Evolutionary conservation across 2,797 vertebrate genomes (phyloP).

Genomic region (Limosa lapponica): DNA sequence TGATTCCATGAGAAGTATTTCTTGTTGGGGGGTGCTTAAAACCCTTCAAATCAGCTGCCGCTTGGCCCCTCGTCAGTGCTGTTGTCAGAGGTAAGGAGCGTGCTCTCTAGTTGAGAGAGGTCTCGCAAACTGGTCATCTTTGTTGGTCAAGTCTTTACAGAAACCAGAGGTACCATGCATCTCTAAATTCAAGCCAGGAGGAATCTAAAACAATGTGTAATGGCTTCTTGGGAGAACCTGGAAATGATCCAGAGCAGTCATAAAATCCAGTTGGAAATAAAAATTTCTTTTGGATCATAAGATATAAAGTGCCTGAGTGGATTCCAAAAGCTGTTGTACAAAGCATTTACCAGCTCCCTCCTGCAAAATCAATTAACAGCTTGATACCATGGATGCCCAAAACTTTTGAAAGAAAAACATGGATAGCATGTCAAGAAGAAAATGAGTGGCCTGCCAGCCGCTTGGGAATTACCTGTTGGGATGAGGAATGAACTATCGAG

Average conservation of each 20-base stretch:
- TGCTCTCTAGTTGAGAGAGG: neutral
- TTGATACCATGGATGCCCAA: neutral
- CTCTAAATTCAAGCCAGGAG: neutral
- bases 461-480: neutral
- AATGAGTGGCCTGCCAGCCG: neutral
- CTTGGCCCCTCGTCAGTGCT: rapidly evolving
- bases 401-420: neutral
- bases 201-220: neutral
- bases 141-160: neutral
- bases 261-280: slow-evolving; percentile 18
- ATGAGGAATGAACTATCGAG: neutral
- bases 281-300: neutral
- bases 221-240: neutral
- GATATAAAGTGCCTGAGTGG: neutral
- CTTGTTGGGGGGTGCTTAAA: neutral
- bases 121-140: neutral
- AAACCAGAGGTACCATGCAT: neutral
- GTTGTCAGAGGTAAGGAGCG: neutral
- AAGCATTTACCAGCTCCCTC: neutral
- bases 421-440: neutral
- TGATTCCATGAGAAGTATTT: neutral
- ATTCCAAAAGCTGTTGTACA: neutral
- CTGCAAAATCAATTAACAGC: neutral
- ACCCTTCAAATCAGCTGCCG: rapidly evolving
- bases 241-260: neutral